Evolutionary conservation across 2,797 vertebrate species (phyloP).

Genomic region (Xenops minutus): DNA sequence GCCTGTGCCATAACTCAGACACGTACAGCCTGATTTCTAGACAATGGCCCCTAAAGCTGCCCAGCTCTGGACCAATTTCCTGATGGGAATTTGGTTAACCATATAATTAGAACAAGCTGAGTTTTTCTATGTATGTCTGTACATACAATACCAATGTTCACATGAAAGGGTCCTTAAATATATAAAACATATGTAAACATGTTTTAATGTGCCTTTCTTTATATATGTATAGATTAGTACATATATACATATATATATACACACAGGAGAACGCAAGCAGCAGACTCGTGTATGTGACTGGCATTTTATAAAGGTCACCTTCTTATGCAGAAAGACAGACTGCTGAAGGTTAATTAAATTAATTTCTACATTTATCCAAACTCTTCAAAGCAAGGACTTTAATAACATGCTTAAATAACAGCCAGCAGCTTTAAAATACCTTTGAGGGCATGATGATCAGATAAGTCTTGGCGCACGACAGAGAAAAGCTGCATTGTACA

Average conservation of each 20-base stretch:
- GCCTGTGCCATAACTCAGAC: background rate
- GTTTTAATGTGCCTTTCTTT: background rate
- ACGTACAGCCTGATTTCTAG: background rate
- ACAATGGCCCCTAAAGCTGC: background rate
- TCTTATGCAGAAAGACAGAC: slow-evolving; percentile 16
- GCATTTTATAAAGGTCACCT: slow-evolving; percentile 60
- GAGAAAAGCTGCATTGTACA: background rate
- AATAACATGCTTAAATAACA: slow-evolving; percentile 38
- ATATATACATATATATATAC: background rate
- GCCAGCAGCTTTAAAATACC: slow-evolving; percentile 11
- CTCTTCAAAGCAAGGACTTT: slow-evolving; percentile 27
- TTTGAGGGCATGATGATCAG: background rate
- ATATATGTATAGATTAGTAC: background rate
- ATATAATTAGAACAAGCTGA: background rate
- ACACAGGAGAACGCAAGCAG: background rate
- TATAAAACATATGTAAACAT: background rate
- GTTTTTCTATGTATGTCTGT: background rate
- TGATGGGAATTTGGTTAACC: background rate
- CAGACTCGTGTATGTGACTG: background rate
- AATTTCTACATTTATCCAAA: slow-evolving; percentile 29
- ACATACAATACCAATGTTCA: background rate
- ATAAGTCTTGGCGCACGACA: background rate
- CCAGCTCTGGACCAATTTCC: background rate
- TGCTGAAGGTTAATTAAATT: slow-evolving; percentile 59
- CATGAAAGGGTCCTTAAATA: background rate